Percentiles rank a stretch among this genome's conserved stretches.
Evolutionary conservation across 2,797 vertebrate genomes (phyloP).

Genomic region (Semotilus atromaculatus): DNA sequence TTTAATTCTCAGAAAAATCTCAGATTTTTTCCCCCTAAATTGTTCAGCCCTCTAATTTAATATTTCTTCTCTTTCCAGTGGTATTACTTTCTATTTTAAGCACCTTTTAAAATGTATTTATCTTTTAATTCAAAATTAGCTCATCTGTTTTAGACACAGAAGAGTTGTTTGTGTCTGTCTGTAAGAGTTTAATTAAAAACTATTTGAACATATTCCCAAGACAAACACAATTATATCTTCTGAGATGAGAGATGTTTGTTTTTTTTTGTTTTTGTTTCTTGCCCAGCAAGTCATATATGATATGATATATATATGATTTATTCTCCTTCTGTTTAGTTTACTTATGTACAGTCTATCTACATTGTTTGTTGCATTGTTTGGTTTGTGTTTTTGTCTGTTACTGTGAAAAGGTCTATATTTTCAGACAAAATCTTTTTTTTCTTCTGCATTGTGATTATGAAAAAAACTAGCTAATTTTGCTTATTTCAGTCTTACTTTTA

Average conservation of each 20-base stretch:
- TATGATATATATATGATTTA: conserved; percentile 4
- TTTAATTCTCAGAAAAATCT: background rate
- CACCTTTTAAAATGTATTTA: background rate
- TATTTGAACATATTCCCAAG: conserved; percentile 15
- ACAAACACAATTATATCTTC: conserved; percentile 7
- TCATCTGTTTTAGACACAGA: background rate
- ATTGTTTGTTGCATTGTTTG: conserved; percentile 18
- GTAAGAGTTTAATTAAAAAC: background rate
- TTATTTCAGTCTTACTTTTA: background rate
- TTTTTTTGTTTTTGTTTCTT: conserved; percentile 14
- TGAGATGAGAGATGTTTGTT: conserved; percentile 8
- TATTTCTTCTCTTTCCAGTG: background rate
- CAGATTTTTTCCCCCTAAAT: background rate
- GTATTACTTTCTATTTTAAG: background rate
- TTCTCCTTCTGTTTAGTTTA: background rate
- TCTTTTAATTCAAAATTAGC: background rate
- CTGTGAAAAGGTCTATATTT: conserved; percentile 16
- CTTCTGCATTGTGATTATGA: background rate
- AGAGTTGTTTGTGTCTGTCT: background rate
- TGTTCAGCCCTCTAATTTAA: background rate
- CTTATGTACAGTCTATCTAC: background rate
- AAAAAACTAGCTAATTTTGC: background rate
- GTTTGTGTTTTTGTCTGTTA: conserved; percentile 3
- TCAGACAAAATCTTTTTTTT: background rate
- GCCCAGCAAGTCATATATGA: background rate